phyloP scores from a whole-genome alignment of 2,888 invertebrate genomes.

The Amphimallon solstitiale region DNA sequence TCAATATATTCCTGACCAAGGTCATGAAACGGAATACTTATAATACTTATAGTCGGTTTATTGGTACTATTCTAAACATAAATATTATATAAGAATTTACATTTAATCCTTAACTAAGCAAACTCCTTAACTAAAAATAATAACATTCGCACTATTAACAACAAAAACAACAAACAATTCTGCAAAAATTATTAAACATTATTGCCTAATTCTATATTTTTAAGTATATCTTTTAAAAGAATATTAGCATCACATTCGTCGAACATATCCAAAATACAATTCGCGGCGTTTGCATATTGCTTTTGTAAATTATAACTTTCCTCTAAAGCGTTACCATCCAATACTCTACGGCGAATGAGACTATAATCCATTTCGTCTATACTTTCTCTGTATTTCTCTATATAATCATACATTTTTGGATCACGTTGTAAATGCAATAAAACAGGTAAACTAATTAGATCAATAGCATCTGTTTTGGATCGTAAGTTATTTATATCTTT shows the following conservation, averaged over 20 bases:
- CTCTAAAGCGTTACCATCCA: constrained; percentile 3
- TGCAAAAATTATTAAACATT: too few relatives aligned
- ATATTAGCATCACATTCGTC: constrained; percentile 18
- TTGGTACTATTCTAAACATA: too few relatives aligned
- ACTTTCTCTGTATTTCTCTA: constrained; percentile 19
- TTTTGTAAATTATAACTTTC: constrained; percentile 5
- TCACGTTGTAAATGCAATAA: constrained; percentile 21
- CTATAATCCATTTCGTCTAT: constrained; percentile 10
- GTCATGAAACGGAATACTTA: too few relatives aligned
- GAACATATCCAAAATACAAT: constrained; percentile 12
- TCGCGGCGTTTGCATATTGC: constrained; percentile 9
- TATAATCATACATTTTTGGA: constrained; percentile 20
- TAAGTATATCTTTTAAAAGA: constrained; percentile 19
- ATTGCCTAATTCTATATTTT: constrained; percentile 3
- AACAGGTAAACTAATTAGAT: constrained; percentile 24
- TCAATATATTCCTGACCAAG: too few relatives aligned
- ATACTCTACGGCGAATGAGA: neutral
- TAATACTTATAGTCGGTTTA: too few relatives aligned
- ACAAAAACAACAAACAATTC: too few relatives aligned
- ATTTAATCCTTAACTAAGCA: too few relatives aligned
- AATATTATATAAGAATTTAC: too few relatives aligned
- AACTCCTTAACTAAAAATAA: too few relatives aligned
- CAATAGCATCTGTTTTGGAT: neutral
- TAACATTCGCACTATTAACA: too few relatives aligned
- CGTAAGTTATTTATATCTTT: constrained; percentile 27